A percentile compares a stretch with the other conserved stretches of the same genome.
phyloP scores from a whole-genome alignment of 1,140 invertebrate genomes.

The Pomacea maculata region DNA sequence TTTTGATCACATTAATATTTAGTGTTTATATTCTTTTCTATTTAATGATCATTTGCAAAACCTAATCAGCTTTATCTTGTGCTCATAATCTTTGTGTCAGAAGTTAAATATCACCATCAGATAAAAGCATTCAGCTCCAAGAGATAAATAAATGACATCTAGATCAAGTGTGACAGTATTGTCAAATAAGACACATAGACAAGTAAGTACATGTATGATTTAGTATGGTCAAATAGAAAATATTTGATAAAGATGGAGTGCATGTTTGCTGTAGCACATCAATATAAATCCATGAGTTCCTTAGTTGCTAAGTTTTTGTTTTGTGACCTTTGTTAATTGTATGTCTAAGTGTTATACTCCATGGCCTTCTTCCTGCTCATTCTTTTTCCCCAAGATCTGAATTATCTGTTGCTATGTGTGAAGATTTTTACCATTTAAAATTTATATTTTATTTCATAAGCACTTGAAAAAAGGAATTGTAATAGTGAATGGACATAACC shows the following conservation, averaged over 20 bases:
- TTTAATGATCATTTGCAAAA: not conserved
- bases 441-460: slow-evolving; percentile 34
- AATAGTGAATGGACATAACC: slow-evolving; percentile 75
- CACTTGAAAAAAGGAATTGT: slow-evolving; percentile 69
- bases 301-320: no score
- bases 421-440: not conserved
- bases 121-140: not conserved
- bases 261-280: no score
- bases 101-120: not conserved
- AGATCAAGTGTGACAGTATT: no score
- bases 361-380: no score
- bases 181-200: no score
- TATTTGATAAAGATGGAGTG: no score
- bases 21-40: not conserved
- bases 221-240: no score
- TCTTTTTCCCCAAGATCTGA: not conserved
- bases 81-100: not conserved
- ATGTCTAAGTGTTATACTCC: not conserved
- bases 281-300: no score
- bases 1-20: not conserved
- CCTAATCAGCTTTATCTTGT: not conserved
- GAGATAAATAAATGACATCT: not conserved
- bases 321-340: not conserved
- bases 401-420: not conserved
- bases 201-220: no score